Percentiles rank a stretch among this genome's conserved stretches.
phyloP scores from a whole-genome alignment of 2,888 invertebrate genomes.

The Stenichneumon culpator region DNA sequence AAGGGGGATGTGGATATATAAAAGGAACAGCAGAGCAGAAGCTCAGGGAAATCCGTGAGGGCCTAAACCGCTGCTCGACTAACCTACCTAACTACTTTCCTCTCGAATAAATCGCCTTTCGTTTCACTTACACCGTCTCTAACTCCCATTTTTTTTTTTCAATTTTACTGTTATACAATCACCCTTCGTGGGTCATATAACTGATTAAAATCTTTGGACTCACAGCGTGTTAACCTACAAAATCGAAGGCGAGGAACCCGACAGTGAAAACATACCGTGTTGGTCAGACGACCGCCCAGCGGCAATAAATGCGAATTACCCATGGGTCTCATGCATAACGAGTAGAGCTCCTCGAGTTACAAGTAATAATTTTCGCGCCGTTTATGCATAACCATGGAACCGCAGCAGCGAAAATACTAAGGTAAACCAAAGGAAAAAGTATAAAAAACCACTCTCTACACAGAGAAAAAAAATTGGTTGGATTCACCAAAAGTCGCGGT shows the following conservation, averaged over 20 bases:
- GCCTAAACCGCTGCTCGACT: conserved; percentile 55
- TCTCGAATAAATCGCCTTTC: conserved; percentile 43
- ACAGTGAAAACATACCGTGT: conserved; percentile 30
- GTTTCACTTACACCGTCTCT: conserved; percentile 34
- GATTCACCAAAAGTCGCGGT: too few relatives aligned
- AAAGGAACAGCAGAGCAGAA: conserved; percentile 44
- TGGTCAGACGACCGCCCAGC: conserved; percentile 15
- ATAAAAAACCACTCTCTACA: too few relatives aligned
- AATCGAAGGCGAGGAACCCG: neutral
- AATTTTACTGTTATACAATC: neutral
- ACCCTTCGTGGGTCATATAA: neutral
- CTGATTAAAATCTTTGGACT: neutral
- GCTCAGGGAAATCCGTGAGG: conserved; percentile 51
- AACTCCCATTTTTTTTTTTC: neutral
- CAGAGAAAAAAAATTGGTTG: too few relatives aligned
- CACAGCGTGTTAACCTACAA: neutral
- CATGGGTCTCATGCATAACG: conserved; percentile 13
- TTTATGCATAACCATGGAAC: neutral
- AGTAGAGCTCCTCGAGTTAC: neutral
- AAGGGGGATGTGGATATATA: conserved; percentile 51
- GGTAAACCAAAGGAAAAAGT: neutral
- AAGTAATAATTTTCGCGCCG: neutral
- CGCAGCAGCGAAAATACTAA: neutral
- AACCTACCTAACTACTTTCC: conserved; percentile 48
- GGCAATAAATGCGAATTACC: conserved; percentile 23